Percentiles rank a stretch among this genome's conserved stretches.
Conservation (phyloP, 2,797 vertebrate species). For the Clamator glandarius region DNA sequence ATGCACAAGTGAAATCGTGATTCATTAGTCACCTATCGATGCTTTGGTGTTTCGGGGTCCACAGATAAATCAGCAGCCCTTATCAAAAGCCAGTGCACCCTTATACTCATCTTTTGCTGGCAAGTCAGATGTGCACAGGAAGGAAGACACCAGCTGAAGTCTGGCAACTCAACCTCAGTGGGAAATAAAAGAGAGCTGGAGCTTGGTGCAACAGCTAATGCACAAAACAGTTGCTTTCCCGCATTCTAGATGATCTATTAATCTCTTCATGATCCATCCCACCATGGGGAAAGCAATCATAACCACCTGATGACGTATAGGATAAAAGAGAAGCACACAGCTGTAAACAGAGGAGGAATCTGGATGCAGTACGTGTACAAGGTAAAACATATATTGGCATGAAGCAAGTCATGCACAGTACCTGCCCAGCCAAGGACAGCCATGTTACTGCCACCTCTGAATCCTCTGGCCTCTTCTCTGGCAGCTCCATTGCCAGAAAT, state of each 20-base stretch:
- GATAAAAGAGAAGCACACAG: not conserved
- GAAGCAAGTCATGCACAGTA: rapidly evolving
- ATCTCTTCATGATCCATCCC: not conserved
- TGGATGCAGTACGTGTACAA: not conserved
- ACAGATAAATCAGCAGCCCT: not conserved
- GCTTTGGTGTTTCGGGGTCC: not conserved
- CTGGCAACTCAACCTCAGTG: not conserved
- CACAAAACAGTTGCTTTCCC: not conserved
- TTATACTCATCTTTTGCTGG: not conserved
- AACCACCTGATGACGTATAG: not conserved
- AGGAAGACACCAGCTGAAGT: not conserved
- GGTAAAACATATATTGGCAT: not conserved
- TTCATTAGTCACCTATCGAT: not conserved
- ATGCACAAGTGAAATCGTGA: conserved; percentile 19
- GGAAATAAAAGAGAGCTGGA: not conserved
- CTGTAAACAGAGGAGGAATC: not conserved
- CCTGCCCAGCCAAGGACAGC: not conserved
- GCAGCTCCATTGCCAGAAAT: not conserved
- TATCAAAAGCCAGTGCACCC: rapidly evolving
- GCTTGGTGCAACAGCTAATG: not conserved
- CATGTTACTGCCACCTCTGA: not conserved
- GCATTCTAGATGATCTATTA: not conserved
- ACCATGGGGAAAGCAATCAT: not conserved
- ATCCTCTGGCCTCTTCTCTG: not conserved
- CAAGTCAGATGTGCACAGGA: not conserved